These are phyloP conservation scores for Drosophila miranda DNA, from an alignment of 1,140 invertebrate genomes.

Conservation along the genomic window DNA sequence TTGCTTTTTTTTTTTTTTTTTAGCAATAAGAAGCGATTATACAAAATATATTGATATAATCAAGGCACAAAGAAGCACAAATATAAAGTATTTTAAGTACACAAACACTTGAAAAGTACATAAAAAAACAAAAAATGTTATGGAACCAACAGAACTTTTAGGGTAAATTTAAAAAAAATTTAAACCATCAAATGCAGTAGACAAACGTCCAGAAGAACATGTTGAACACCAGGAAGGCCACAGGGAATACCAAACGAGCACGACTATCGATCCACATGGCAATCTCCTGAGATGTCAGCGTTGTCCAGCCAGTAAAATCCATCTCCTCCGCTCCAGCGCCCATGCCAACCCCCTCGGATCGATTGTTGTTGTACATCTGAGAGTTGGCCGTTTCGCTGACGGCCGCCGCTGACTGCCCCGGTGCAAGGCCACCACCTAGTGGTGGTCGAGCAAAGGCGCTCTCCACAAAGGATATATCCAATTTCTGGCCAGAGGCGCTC, in stretches of 20 bases:
- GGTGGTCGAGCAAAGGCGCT: conserved; percentile 30
- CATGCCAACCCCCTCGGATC: conserved; percentile 15
- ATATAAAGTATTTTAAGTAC: conserved; percentile 8
- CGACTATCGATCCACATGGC: conserved; percentile 92
- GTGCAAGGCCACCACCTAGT: not conserved
- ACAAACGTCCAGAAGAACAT: conserved; percentile 93
- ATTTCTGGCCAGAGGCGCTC: conserved; percentile 29
- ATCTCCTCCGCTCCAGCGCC: conserved; percentile 41
- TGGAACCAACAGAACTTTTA: conserved; percentile 4
- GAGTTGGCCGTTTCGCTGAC: conserved; percentile 8
- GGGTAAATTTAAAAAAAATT: conserved; percentile 2
- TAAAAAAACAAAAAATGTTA: not conserved
- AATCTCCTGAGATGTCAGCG: conserved; percentile 93
- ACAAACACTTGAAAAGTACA: not conserved
- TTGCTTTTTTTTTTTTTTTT: no score
- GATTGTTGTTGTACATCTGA: conserved; percentile 39
- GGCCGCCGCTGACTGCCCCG: conserved; percentile 1
- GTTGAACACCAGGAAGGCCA: conserved; percentile 91
- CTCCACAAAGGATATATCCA: conserved; percentile 62
- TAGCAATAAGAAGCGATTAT: not conserved
- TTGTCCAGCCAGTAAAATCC: conserved; percentile 86
- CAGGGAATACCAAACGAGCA: conserved; percentile 90
- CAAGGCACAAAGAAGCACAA: not conserved
- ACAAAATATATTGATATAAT: conserved; percentile 6
- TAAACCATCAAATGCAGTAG: conserved; percentile 61